Evolutionary conservation across 2,888 invertebrate species (phyloP).

Genomic region (Thymelicus sylvestris): DNA sequence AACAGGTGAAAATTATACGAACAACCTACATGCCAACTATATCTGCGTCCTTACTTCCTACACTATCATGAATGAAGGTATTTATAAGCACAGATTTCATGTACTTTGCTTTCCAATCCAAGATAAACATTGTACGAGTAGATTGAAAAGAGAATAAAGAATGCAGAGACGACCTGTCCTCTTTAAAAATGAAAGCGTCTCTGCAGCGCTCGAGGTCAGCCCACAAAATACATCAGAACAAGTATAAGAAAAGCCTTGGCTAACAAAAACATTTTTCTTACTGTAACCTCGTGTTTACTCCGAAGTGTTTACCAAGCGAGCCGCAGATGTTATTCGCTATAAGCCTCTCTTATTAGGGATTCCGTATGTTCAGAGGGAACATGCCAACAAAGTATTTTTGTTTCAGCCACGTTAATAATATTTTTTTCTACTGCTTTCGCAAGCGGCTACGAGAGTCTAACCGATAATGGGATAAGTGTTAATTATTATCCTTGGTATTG

Average conservation of each 20-base stretch:
- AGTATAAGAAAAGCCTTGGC: constrained; percentile 63
- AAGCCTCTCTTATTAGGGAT: constrained; percentile 82
- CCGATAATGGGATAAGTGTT: constrained; percentile 28
- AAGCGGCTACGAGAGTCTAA: constrained; percentile 14
- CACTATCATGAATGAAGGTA: no score
- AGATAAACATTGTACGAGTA: constrained; percentile 10
- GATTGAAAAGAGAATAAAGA: constrained; percentile 17
- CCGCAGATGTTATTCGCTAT: constrained; percentile 81
- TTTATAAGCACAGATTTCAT: neutral
- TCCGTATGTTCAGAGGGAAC: constrained; percentile 70
- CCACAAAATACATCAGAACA: constrained; percentile 57
- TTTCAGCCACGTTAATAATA: constrained; percentile 73
- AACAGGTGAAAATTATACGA: no score
- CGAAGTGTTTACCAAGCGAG: constrained; percentile 78
- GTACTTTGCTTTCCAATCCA: neutral
- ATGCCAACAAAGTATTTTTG: constrained; percentile 66
- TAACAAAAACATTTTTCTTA: constrained; percentile 81
- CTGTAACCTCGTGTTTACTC: constrained; percentile 75
- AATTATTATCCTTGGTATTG: constrained; percentile 16
- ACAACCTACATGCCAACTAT: no score
- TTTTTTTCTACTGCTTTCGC: constrained; percentile 48
- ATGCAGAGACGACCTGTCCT: constrained; percentile 27
- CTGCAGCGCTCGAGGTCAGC: constrained; percentile 33
- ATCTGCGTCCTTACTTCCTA: no score
- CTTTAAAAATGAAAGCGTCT: constrained; percentile 34